These are phyloP conservation scores for Acyrthosiphon pisum DNA, from an alignment of 1,140 invertebrate species.

Conservation along the genomic window DNA sequence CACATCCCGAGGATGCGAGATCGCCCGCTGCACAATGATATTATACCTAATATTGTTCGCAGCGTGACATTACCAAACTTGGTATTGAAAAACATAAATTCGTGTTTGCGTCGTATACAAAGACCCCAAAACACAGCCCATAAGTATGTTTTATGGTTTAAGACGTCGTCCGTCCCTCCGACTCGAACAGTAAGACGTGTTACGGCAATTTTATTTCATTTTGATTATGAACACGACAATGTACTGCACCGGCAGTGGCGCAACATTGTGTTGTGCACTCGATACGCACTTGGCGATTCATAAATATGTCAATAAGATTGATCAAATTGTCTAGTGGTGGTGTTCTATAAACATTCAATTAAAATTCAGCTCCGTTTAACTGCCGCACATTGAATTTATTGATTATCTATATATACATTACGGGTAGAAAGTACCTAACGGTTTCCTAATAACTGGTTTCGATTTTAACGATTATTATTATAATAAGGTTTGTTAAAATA, in stretches of 20 bases:
- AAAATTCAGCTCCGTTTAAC: neutral
- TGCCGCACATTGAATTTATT: neutral
- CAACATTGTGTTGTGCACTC: neutral
- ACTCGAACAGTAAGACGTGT: neutral
- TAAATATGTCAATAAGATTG: neutral
- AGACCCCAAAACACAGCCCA: neutral
- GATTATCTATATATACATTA: neutral
- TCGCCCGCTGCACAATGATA: neutral
- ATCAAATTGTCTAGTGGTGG: neutral
- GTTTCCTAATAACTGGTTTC: constrained; percentile 21
- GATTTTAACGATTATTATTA: neutral
- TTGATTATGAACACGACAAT: neutral
- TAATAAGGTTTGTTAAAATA: neutral
- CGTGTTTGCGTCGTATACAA: neutral
- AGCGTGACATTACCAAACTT: neutral
- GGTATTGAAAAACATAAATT: constrained; percentile 1
- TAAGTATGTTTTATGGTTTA: neutral
- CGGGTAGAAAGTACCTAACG: neutral
- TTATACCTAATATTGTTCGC: neutral
- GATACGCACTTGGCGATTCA: neutral
- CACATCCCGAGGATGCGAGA: neutral
- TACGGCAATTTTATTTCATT: neutral
- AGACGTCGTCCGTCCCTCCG: neutral
- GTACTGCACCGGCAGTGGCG: neutral
- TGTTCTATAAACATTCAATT: constrained; percentile 5